Conservation (phyloP, 2,888 invertebrate genomes). For the Argyresthia goedartella region DNA sequence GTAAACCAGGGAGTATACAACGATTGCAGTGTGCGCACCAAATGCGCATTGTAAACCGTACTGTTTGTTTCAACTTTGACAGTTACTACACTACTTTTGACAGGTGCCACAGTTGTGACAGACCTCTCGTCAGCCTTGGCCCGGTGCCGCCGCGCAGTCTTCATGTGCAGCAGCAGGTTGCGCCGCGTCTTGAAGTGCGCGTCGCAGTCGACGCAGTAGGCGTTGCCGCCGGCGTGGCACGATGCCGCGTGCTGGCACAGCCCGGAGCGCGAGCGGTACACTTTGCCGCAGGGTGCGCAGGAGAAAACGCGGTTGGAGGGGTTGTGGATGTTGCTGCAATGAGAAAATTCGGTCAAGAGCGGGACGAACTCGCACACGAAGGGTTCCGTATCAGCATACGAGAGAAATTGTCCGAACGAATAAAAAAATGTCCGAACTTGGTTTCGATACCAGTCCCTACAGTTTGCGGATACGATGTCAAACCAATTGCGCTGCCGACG, state of each 20-base stretch:
- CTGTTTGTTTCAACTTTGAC: too few species aligned
- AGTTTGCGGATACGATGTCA: too few species aligned
- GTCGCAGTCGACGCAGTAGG: conserved; percentile 21
- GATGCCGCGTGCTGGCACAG: conserved; percentile 20
- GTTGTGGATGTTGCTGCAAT: conserved; percentile 30
- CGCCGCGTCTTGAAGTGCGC: conserved; percentile 25
- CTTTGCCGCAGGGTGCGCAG: conserved; percentile 26
- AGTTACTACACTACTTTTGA: too few species aligned
- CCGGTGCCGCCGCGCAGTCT: conserved; percentile 33
- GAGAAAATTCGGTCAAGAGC: background rate
- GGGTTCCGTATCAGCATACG: too few species aligned
- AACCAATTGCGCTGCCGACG: background rate
- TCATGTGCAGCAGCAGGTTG: conserved; percentile 28
- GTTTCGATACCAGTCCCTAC: too few species aligned
- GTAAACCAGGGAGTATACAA: too few species aligned
- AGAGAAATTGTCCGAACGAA: too few species aligned
- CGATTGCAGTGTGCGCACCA: too few species aligned
- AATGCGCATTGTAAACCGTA: too few species aligned
- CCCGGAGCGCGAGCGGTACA: conserved; percentile 29
- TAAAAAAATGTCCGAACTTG: too few species aligned
- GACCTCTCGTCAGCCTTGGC: conserved; percentile 27
- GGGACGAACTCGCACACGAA: too few species aligned
- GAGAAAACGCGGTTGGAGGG: conserved; percentile 23
- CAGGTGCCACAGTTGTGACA: too few species aligned
- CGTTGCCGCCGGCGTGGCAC: conserved; percentile 13